Conservation (phyloP, 2,797 vertebrate species). For the Centropyge bicolor region DNA sequence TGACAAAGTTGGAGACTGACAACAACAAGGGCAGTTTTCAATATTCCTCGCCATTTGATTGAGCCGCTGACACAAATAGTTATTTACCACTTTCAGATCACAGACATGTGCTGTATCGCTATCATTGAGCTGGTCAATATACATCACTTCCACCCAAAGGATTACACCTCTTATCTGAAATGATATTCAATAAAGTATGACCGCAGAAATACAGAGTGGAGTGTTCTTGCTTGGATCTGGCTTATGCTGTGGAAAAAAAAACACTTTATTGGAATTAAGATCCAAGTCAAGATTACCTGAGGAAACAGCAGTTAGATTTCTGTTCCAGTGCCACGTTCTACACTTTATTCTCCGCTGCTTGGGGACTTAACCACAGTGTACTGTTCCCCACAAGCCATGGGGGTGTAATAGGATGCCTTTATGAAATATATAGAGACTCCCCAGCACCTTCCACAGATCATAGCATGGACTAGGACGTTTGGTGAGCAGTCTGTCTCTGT, state of each 20-base stretch:
- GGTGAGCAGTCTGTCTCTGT: constrained; percentile 34
- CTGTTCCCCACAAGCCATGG: constrained; percentile 69
- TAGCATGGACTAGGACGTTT: constrained; percentile 54
- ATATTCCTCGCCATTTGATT: constrained; percentile 61
- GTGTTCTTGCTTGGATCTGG: constrained; percentile 83
- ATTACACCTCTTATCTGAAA: constrained; percentile 91
- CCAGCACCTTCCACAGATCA: constrained; percentile 72
- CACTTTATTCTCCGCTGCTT: constrained; percentile 78
- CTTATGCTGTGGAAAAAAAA: constrained; percentile 78
- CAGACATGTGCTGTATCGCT: constrained; percentile 68
- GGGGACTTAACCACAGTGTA: constrained; percentile 72
- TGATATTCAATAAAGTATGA: constrained; percentile 91
- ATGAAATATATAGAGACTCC: constrained; percentile 80
- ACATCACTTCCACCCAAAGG: constrained; percentile 86
- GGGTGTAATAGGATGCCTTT: constrained; percentile 83
- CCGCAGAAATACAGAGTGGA: constrained; percentile 84
- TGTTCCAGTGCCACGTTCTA: constrained; percentile 76
- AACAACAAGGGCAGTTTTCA: constrained; percentile 59
- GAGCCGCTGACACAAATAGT: constrained; percentile 77
- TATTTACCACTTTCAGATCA: constrained; percentile 74
- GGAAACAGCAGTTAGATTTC: constrained; percentile 86
- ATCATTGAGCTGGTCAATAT: constrained; percentile 88
- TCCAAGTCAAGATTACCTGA: constrained; percentile 86
- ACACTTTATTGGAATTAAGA: constrained; percentile 90
- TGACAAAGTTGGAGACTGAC: constrained; percentile 56